Base-by-base conservation (phyloP, 2,113 vertebrate genomes). In the Channa maculata region DNA sequence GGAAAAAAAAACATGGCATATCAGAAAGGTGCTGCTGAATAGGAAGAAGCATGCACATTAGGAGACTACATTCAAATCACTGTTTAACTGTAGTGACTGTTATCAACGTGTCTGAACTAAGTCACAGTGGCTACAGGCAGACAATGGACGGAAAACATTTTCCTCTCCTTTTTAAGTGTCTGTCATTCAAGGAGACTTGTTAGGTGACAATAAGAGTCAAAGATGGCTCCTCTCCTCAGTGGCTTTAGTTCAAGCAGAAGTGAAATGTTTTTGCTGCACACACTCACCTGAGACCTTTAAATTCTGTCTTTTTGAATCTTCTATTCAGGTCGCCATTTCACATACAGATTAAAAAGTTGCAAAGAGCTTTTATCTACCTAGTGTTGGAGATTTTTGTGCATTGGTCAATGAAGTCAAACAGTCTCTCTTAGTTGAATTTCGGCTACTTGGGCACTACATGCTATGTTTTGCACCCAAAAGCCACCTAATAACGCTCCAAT, bases 61-160 rank as follows among this genome's bases (percentile, higher is more conserved):
- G 65, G 75, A 71, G 82, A 83, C 72, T 64, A 77, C 77, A 70
- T 41, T 75, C 65, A 83, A 81, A 81, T 67, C 77, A 14, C 33
- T 78, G 76, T 75, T 69, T 60, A 70, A 75, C 66, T 49, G 60
- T 51, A 60, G 51, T 65, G 76, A 70, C 49, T 66, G 66, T 65
- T 79, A 76, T 74, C 69, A 82, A 33, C 6, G 5, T 10, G 70
- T 64, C 15, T 80, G 49, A 64, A 62, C 54, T 44, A 37, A 51
- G 50, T 44, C 63, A 49, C 60, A 45, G 54, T n/a, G 41, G 34
- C 63, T 54, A 39, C 59, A 51, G 33, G 43, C 65, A 71, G 64
- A 81, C 71, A 54, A 73, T 54, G 67, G 66, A 70, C 8, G 71
- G n/a, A 33, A 61, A 65, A 71, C 33, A 10, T 71, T 71, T 54